Percentiles rank a stretch among this genome's conserved stretches.
Conservation (phyloP, 2,113 vertebrate genomes). For the Elachura formosa region DNA sequence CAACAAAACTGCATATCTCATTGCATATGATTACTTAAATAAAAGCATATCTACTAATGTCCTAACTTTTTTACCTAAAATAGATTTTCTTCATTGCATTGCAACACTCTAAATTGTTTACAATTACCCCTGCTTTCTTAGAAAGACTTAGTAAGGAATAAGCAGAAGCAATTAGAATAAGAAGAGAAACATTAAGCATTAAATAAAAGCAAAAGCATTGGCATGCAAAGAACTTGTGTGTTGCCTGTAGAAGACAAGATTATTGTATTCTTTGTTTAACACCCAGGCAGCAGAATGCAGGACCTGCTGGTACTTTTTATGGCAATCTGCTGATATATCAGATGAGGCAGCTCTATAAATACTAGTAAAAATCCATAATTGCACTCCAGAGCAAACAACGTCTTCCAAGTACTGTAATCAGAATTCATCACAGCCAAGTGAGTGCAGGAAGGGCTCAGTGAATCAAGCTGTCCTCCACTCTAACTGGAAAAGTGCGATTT, state of each 20-base stretch:
- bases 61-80: conserved; percentile 15
- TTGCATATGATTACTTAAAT: not conserved
- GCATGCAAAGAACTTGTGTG: not conserved
- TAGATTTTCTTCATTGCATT: not conserved
- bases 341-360: not conserved
- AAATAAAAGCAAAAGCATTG: not conserved
- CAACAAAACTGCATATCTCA: not conserved
- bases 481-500: not conserved
- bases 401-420: not conserved
- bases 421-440: not conserved
- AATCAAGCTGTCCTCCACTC: not conserved
- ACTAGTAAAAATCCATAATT: not conserved
- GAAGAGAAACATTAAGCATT: conserved; percentile 39
- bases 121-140: conserved; percentile 53
- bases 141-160: conserved; percentile 47
- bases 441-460: not conserved
- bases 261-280: conserved; percentile 8
- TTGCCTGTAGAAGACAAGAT: not conserved
- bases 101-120: conserved; percentile 29
- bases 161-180: conserved; percentile 66
- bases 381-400: not conserved
- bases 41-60: not conserved
- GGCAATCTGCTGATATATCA: not conserved
- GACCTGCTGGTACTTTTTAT: not conserved
- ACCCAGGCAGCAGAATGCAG: not conserved